These are phyloP conservation scores for Oreochromis mossambicus DNA, from an alignment of 2,797 vertebrate genomes.

Conservation along the genomic window DNA sequence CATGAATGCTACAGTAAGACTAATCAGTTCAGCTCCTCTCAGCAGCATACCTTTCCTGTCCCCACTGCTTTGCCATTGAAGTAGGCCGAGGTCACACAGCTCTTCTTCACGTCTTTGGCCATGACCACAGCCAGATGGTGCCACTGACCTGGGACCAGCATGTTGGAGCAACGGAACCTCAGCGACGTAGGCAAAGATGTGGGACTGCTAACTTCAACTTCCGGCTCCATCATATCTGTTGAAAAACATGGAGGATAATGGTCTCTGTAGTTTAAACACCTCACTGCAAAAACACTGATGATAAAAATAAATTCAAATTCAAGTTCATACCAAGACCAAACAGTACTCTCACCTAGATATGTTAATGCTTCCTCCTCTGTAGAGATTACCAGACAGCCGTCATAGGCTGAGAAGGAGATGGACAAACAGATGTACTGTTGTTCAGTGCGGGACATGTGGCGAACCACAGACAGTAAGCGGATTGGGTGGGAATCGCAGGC, in stretches of 20 bases:
- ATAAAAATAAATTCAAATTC: neutral
- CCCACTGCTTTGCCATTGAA: constrained; percentile 83
- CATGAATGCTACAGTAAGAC: neutral
- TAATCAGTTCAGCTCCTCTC: neutral
- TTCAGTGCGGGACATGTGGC: constrained; percentile 89
- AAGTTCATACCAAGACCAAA: neutral
- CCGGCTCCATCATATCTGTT: constrained; percentile 88
- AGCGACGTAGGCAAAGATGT: constrained; percentile 71
- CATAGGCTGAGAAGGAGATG: constrained; percentile 80
- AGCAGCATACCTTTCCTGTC: constrained; percentile 82
- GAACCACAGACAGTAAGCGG: constrained; percentile 84
- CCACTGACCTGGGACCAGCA: constrained; percentile 86
- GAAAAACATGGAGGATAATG: neutral
- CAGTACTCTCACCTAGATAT: constrained; percentile 79
- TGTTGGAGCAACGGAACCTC: constrained; percentile 81
- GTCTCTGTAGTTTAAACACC: neutral
- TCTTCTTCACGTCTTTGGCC: constrained; percentile 87
- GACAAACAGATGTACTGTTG: constrained; percentile 89
- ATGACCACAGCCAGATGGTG: constrained; percentile 87
- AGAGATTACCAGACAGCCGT: constrained; percentile 84
- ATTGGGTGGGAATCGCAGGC: constrained; percentile 81
- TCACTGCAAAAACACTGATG: neutral
- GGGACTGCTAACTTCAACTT: constrained; percentile 68
- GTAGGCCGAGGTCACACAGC: constrained; percentile 79
- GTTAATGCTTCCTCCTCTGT: constrained; percentile 91